Conservation (phyloP, 2,797 vertebrate species). For the Melanogrammus aeglefinus region DNA sequence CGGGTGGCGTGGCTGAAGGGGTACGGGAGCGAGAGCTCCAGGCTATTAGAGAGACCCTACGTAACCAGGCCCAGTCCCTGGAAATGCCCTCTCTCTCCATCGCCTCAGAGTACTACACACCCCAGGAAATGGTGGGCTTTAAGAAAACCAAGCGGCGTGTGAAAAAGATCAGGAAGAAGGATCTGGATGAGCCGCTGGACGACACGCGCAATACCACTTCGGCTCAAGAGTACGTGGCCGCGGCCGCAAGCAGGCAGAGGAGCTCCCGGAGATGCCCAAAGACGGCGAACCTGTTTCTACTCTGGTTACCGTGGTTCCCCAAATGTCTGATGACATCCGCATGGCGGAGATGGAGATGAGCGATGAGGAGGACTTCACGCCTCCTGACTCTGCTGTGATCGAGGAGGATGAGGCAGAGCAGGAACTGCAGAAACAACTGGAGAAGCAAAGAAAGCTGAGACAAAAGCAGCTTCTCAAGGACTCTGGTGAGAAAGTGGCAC, state of each 20-base stretch:
- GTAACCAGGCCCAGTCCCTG: slow-evolving; percentile 82
- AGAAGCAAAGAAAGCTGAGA: slow-evolving; percentile 84
- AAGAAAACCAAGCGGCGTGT: slow-evolving; percentile 86
- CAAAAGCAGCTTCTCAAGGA: slow-evolving; percentile 82
- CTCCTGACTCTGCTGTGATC: slow-evolving; percentile 58
- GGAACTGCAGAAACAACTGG: slow-evolving; percentile 90
- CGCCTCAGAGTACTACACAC: slow-evolving; percentile 85
- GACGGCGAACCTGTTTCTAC: not conserved
- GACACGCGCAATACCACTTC: slow-evolving; percentile 76
- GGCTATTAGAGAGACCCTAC: slow-evolving; percentile 78
- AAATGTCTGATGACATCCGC: slow-evolving; percentile 79
- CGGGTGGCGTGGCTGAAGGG: slow-evolving; percentile 78
- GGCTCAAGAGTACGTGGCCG: slow-evolving; percentile 79
- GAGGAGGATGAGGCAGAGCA: slow-evolving; percentile 89
- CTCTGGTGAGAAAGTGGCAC: slow-evolving; percentile 81
- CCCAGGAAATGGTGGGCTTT: slow-evolving; percentile 87
- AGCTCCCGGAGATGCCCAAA: slow-evolving; percentile 17
- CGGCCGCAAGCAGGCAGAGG: slow-evolving; percentile 40
- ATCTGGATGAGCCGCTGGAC: slow-evolving; percentile 70
- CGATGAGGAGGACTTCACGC: slow-evolving; percentile 71
- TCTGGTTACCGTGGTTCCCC: slow-evolving; percentile 20
- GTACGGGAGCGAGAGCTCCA: slow-evolving; percentile 83
- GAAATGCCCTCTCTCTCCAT: slow-evolving; percentile 71
- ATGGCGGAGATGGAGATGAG: slow-evolving; percentile 90
- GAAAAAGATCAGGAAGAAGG: slow-evolving; percentile 87